Percentiles rank a stretch among this genome's conserved stretches.
Evolutionary conservation across 2,113 vertebrate species (phyloP).

Genomic region (Tringa solitaria): DNA sequence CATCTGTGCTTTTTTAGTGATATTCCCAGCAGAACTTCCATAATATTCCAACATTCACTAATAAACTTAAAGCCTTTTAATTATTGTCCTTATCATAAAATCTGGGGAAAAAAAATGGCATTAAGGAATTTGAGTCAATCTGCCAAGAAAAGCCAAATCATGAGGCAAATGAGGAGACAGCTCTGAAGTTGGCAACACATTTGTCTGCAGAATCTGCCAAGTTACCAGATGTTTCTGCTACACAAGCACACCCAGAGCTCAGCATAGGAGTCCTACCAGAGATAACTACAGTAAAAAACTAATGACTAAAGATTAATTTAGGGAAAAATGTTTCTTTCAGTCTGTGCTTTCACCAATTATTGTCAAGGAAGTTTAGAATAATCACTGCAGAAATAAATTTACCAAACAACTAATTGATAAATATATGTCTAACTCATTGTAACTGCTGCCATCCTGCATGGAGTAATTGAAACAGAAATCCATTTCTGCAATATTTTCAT

Average conservation of each 20-base stretch:
- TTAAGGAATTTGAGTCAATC: neutral
- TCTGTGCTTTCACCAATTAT: neutral
- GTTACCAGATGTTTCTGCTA: constrained; percentile 34
- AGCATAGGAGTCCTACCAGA: constrained; percentile 11
- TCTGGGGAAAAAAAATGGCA: neutral
- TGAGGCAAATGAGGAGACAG: constrained; percentile 18
- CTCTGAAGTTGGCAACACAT: constrained; percentile 16
- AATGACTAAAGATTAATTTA: neutral
- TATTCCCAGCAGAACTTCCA: neutral
- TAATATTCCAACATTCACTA: neutral
- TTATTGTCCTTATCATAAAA: neutral
- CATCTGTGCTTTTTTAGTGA: neutral
- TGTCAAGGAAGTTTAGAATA: neutral
- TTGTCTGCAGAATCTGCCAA: constrained; percentile 46
- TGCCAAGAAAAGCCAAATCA: constrained; percentile 31
- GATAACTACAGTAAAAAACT: neutral
- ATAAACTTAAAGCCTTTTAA: neutral
- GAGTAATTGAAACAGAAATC: neutral
- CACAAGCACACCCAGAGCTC: neutral
- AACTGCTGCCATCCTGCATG: neutral
- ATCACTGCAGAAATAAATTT: neutral
- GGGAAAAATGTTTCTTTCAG: neutral
- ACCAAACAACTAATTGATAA: neutral
- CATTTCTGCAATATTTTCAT: neutral
- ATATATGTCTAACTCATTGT: neutral